Evolutionary conservation across 2,797 vertebrate species (phyloP).

Genomic region (Buceros bicornis): DNA sequence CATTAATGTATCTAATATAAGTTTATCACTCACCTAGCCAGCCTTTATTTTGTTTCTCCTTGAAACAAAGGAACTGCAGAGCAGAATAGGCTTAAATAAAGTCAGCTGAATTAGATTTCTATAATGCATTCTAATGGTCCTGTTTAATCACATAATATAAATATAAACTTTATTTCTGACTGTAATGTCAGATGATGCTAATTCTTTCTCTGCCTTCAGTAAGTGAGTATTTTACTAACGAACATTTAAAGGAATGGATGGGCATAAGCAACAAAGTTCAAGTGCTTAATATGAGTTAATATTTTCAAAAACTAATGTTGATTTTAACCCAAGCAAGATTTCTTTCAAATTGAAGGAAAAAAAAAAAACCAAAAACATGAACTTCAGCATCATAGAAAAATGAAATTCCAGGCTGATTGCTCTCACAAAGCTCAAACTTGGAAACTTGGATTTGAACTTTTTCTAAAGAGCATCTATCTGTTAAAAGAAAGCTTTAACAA

Average conservation of each 20-base stretch:
- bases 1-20: neutral
- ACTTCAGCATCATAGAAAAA: neutral
- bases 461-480: neutral
- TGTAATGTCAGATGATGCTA: neutral
- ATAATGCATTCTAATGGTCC: neutral
- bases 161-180: neutral
- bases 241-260: neutral
- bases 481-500: constrained; percentile 33
- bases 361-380: neutral
- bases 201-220: neutral
- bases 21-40: constrained; percentile 28
- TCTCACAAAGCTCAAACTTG: neutral
- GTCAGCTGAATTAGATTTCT: neutral
- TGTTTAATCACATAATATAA: neutral
- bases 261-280: neutral
- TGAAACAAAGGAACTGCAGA: constrained; percentile 11
- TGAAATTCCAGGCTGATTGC: neutral
- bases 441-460: neutral
- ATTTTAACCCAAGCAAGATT: neutral
- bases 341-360: neutral
- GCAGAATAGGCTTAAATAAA: neutral
- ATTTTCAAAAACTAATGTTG: neutral
- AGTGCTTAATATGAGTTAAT: neutral
- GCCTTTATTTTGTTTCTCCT: constrained; percentile 9
- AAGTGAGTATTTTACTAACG: neutral